These are phyloP conservation scores for Leptinotarsa peninsularis DNA, from an alignment of 2,888 invertebrate species.

Conservation along the genomic window DNA sequence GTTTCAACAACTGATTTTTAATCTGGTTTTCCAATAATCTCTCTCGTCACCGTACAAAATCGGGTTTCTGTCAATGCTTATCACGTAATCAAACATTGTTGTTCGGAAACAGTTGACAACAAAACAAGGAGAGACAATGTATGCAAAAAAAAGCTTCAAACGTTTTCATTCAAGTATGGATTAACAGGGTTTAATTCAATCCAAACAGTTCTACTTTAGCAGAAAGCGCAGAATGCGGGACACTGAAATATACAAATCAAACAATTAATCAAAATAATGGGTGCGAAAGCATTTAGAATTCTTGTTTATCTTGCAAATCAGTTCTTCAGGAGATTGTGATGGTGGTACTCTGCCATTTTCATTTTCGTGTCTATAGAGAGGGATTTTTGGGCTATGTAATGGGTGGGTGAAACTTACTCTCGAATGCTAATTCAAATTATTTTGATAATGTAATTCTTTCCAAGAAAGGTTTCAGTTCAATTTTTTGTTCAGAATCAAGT, in stretches of 20 bases:
- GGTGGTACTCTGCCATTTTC: too few species aligned
- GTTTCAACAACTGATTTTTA: background rate
- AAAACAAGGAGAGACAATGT: background rate
- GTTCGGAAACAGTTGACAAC: slow-evolving; percentile 2
- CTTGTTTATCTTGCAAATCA: background rate
- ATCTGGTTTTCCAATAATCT: background rate
- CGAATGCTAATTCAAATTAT: too few species aligned
- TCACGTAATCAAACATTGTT: slow-evolving; percentile 13
- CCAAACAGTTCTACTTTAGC: slow-evolving; percentile 1
- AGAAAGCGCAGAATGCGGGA: slow-evolving; percentile 4
- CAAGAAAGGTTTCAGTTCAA: too few species aligned
- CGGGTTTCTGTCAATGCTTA: slow-evolving; percentile 13
- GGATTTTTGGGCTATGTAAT: too few species aligned
- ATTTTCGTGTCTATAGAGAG: too few species aligned
- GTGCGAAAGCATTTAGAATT: background rate
- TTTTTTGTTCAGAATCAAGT: too few species aligned
- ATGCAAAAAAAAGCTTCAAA: slow-evolving; percentile 4
- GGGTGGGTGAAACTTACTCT: too few species aligned
- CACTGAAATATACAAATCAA: background rate
- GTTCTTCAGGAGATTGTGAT: background rate
- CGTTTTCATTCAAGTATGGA: slow-evolving; percentile 14
- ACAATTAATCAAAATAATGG: slow-evolving; percentile 7
- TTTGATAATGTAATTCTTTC: too few species aligned
- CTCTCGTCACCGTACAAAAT: background rate
- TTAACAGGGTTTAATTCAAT: slow-evolving; percentile 11